These are phyloP conservation scores for Sebastes taczanowskii DNA, from an alignment of 2,797 vertebrate genomes.

Conservation along the genomic window DNA sequence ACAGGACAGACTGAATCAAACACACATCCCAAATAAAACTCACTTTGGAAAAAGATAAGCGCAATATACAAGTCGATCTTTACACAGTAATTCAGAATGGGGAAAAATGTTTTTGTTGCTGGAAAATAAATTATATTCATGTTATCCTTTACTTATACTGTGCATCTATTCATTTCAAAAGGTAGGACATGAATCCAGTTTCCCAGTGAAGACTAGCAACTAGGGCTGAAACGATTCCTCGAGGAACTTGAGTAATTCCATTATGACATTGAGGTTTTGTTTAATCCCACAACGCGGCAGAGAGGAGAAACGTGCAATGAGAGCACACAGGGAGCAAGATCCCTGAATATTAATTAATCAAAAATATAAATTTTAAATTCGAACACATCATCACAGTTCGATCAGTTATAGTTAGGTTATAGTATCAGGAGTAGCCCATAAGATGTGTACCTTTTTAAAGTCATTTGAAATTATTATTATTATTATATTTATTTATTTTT, in stretches of 20 bases:
- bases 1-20: background rate
- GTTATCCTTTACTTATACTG: background rate
- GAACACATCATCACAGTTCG: too few species aligned
- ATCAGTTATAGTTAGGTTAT: too few species aligned
- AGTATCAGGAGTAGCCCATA: too few species aligned
- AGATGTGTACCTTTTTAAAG: too few species aligned
- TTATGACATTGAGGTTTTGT: background rate
- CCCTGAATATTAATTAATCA: too few species aligned
- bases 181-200: background rate
- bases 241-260: background rate
- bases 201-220: background rate
- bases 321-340: too few species aligned
- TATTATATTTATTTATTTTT: too few species aligned
- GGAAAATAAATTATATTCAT: background rate
- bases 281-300: too few species aligned
- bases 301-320: too few species aligned
- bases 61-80: background rate
- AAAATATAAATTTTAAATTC: too few species aligned
- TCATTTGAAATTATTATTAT: too few species aligned
- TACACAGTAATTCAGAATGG: background rate
- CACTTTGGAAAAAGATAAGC: background rate
- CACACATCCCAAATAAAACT: background rate
- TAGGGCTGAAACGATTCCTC: background rate
- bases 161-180: background rate
- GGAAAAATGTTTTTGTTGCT: background rate